Percentiles rank a stretch among this genome's conserved stretches.
phyloP scores from a whole-genome alignment of 2,797 vertebrate species.

The Orestias chungarensis region DNA sequence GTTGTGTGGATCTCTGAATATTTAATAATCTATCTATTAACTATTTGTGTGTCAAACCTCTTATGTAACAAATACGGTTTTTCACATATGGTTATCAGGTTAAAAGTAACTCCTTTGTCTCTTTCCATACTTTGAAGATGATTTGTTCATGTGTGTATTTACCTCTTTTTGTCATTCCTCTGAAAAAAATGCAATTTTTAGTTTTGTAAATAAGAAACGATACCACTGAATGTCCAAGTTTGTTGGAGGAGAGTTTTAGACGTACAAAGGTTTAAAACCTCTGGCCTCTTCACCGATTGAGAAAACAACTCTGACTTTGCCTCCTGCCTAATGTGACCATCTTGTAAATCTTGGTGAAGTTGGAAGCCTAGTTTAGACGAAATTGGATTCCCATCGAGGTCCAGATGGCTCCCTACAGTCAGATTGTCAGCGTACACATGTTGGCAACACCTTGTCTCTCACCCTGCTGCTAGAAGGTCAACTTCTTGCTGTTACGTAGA shows the following conservation, averaged over 20 bases:
- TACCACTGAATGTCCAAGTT: background rate
- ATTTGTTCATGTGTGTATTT: background rate
- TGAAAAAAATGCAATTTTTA: background rate
- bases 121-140: too few species aligned
- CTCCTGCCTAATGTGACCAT: background rate
- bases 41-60: background rate
- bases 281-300: background rate
- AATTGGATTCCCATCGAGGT: conserved; percentile 39
- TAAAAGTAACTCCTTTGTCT: too few species aligned
- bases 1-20: too few species aligned
- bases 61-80: too few species aligned
- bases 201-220: background rate
- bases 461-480: conserved; percentile 63
- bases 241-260: background rate
- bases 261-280: background rate
- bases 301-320: background rate
- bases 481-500: conserved; percentile 32
- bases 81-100: too few species aligned
- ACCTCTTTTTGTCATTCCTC: background rate
- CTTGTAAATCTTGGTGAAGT: background rate
- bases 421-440: conserved; percentile 59
- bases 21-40: too few species aligned
- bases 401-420: conserved; percentile 34
- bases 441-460: conserved; percentile 28
- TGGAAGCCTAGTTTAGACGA: conserved; percentile 10